Evolutionary conservation across 2,113 vertebrate genomes (phyloP), one percentile per base, ranked within the genome.

Genomic region (Anser cygnoides): DNA sequence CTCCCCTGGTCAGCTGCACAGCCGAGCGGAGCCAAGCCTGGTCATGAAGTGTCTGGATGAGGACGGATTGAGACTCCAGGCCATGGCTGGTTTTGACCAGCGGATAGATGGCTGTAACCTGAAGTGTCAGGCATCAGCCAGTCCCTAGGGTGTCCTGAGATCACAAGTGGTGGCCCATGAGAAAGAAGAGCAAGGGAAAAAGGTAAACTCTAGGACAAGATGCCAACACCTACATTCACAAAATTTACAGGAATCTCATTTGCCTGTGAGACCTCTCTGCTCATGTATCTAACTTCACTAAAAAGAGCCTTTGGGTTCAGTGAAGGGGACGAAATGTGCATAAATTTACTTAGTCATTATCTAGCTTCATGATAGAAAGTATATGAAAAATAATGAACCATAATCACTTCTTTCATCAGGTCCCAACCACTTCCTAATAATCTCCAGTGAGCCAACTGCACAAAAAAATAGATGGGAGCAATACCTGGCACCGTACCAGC

Each of bases 311-410:
- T 68, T 55, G 70, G 29, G 23, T 87, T 95, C 35, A 79, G 52
- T 68, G 66, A 87, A 87, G 13, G 29, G 70, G 66, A 84, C 33
- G 17, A 92, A 92, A 91, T 3, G 2, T 26, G 44, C 44, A 76
- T 82, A 61, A 93, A 87, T 92, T 76, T 55, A 87, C 54, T 79
- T 85, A 84, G 74, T 87, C 87, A 61, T 91, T 92, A 84, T n/a
- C 93, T 41, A 76, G 80, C 49, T 87, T 61, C n/a, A 68, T 91
- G 81, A 89, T 49, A 84, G 86, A 79, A 92, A 59, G 33, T 79
- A 54, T 66, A 84, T 68, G 43, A 93, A 95, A 96, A 96, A 92
- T 82, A 91, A 92, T 79, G 73, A 89, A 59, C 65, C 29, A 21
- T 91, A 75, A 89, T 93, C 63, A 81, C 19, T 84, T n/a, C 57